Conservation (phyloP, 2,797 vertebrate species). For the Arnoldichthys spilopterus region DNA sequence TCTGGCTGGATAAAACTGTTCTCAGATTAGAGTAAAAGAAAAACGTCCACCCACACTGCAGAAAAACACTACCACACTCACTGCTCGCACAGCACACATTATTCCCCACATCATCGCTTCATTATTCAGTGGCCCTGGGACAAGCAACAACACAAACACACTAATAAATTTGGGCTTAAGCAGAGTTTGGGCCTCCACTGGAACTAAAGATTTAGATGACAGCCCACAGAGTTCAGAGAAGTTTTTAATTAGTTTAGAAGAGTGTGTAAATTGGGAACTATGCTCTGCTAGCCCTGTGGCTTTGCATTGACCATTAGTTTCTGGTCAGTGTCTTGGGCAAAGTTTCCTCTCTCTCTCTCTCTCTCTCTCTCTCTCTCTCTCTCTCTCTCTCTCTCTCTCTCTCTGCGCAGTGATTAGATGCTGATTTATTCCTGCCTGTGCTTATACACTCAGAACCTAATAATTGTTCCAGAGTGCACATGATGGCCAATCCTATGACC, state of each 20-base stretch:
- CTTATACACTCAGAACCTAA: not conserved
- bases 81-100: not conserved
- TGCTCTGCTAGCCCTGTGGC: not conserved
- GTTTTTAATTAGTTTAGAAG: constrained; percentile 44
- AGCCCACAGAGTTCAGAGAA: constrained; percentile 18
- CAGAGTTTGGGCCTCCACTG: constrained; percentile 15
- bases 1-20: not conserved
- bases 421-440: constrained; percentile 1
- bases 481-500: not conserved
- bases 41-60: not conserved
- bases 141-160: constrained; percentile 1
- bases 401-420: not conserved
- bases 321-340: not conserved
- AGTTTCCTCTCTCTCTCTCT: no score
- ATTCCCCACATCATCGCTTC: constrained; percentile 11
- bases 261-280: constrained; percentile 22
- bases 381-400: no score
- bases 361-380: no score
- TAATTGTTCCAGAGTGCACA: not conserved
- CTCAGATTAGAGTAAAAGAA: not conserved
- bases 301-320: not conserved
- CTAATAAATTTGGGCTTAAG: constrained; percentile 31
- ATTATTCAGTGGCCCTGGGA: not conserved
- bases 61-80: not conserved
- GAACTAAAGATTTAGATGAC: constrained; percentile 39